A percentile compares a stretch with the other conserved stretches of the same genome.
phyloP scores from a whole-genome alignment of 1,140 invertebrate species.

The Drosophila lacteicornis region DNA sequence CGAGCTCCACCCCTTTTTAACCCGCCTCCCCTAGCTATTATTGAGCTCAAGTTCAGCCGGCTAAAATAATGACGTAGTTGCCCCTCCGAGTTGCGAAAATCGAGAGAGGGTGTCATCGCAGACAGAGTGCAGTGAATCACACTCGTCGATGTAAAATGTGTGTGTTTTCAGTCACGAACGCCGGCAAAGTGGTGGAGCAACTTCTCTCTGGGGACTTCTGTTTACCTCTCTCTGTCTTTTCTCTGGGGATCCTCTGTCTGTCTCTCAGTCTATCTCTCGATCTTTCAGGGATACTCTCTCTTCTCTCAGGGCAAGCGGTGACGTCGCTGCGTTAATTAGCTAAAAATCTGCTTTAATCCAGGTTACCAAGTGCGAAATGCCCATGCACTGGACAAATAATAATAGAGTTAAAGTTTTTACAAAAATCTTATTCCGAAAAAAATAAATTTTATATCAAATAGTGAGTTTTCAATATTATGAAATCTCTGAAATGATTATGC shows the following conservation, averaged over 20 bases:
- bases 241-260: not conserved
- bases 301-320: not conserved
- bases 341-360: slow-evolving; percentile 13
- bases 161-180: slow-evolving; percentile 67
- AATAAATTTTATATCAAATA: no score
- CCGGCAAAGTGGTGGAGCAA: slow-evolving; percentile 32
- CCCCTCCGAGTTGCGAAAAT: slow-evolving; percentile 44
- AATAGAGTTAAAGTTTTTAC: not conserved
- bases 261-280: not conserved
- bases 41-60: slow-evolving; percentile 31
- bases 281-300: not conserved
- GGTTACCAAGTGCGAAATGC: slow-evolving; percentile 16
- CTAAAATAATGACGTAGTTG: slow-evolving; percentile 36
- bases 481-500: no score
- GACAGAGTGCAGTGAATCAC: slow-evolving; percentile 59
- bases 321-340: not conserved
- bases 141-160: slow-evolving; percentile 36
- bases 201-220: slow-evolving; percentile 16
- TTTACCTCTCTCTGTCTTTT: not conserved
- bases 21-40: not conserved
- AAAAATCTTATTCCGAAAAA: not conserved
- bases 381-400: not conserved
- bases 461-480: no score
- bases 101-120: slow-evolving; percentile 14
- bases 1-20: not conserved